Evolutionary conservation across 2,888 invertebrate genomes (phyloP).

Genomic region (Cosmia pyralina): DNA sequence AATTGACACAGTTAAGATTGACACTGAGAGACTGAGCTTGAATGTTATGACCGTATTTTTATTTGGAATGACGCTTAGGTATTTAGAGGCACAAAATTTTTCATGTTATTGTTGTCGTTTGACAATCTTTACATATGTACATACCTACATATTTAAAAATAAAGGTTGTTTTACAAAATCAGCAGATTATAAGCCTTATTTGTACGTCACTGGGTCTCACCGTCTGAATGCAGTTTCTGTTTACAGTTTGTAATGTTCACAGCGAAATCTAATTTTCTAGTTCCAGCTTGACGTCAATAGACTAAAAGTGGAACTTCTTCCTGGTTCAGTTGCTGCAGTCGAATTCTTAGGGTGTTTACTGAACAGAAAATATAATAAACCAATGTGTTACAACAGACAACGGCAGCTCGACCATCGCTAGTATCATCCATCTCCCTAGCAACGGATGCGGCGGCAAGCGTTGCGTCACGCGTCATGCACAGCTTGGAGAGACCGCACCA

Average conservation of each 20-base stretch:
- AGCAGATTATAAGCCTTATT: neutral
- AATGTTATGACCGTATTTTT: conserved; percentile 18
- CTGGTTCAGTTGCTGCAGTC: too few relatives aligned
- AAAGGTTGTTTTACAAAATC: neutral
- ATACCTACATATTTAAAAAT: neutral
- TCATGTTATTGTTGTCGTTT: neutral
- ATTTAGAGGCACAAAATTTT: neutral
- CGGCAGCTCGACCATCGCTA: conserved; percentile 84
- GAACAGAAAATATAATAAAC: neutral
- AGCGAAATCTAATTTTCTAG: neutral
- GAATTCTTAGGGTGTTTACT: too few relatives aligned
- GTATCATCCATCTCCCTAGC: conserved; percentile 88
- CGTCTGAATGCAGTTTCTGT: neutral
- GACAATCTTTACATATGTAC: neutral
- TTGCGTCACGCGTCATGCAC: conserved; percentile 80
- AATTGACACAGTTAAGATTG: conserved; percentile 37
- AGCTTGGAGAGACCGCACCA: conserved; percentile 87
- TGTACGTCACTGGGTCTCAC: neutral
- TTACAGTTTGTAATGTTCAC: neutral
- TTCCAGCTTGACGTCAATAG: neutral
- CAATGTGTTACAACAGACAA: conserved; percentile 70
- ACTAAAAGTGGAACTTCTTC: too few relatives aligned
- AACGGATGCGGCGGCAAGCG: conserved; percentile 80
- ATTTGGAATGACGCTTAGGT: neutral
- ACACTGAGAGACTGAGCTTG: conserved; percentile 16